phyloP scores from a whole-genome alignment of 2,113 vertebrate species.

The Pterocles gutturalis region DNA sequence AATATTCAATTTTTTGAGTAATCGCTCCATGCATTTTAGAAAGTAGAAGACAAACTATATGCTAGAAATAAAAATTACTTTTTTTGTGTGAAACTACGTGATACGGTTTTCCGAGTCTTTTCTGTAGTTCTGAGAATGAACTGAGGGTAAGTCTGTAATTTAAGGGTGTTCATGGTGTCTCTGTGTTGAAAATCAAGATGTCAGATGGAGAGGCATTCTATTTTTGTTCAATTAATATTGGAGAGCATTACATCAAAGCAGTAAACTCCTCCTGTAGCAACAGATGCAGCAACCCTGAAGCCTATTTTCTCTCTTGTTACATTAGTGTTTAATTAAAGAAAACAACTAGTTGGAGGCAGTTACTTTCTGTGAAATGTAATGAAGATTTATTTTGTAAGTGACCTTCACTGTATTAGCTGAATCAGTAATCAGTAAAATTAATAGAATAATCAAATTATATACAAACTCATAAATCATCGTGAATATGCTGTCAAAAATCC shows the following conservation, averaged over 20 bases:
- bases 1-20: not conserved
- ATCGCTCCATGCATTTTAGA: not conserved
- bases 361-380: slow-evolving; percentile 84
- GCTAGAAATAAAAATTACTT: not conserved
- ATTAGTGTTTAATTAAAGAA: slow-evolving; percentile 91
- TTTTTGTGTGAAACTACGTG: not conserved
- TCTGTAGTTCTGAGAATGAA: not conserved
- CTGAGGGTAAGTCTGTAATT: not conserved
- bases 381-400: slow-evolving; percentile 91
- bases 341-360: slow-evolving; percentile 86
- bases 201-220: slow-evolving; percentile 47
- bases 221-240: slow-evolving; percentile 59
- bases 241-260: slow-evolving; percentile 40
- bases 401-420: slow-evolving; percentile 88
- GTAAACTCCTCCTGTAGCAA: slow-evolving; percentile 52
- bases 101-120: not conserved
- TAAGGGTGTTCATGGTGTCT: not conserved
- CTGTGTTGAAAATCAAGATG: slow-evolving; percentile 22
- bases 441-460: slow-evolving; percentile 93
- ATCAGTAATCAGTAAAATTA: slow-evolving; percentile 90
- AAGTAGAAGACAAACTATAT: not conserved
- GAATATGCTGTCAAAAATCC: slow-evolving; percentile 81
- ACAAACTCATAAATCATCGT: slow-evolving; percentile 89
- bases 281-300: slow-evolving; percentile 66
- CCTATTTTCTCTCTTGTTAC: slow-evolving; percentile 82